Percentiles rank a stretch among this genome's conserved stretches.
Conservation (phyloP, 1,140 invertebrate species). For the Diuraphis noxia region DNA sequence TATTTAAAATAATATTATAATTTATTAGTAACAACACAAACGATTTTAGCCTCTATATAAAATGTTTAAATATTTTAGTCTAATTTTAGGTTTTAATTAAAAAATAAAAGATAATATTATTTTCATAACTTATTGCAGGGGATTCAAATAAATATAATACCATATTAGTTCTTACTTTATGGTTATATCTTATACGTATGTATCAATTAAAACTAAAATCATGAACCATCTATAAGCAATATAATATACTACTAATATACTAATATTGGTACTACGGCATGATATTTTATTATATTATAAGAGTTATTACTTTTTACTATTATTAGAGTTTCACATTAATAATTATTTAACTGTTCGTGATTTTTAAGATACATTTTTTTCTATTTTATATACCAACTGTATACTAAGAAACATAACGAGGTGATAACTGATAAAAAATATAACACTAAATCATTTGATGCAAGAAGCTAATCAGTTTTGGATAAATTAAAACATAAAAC, state of each 20-base stretch:
- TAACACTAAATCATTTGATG: neutral
- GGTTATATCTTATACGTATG: too few relatives aligned
- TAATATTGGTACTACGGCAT: too few relatives aligned
- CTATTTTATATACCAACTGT: neutral
- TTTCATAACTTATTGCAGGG: neutral
- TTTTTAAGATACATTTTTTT: neutral
- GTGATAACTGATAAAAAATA: neutral
- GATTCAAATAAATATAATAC: neutral
- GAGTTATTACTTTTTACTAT: too few relatives aligned
- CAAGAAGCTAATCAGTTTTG: neutral
- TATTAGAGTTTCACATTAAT: too few relatives aligned
- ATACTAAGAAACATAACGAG: neutral
- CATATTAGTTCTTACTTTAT: too few relatives aligned
- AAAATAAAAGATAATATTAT: neutral
- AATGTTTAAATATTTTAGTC: neutral
- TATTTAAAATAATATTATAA: too few relatives aligned
- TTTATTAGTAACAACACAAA: too few relatives aligned
- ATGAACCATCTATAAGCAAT: neutral
- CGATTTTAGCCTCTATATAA: neutral
- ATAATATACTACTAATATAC: too few relatives aligned
- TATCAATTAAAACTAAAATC: neutral
- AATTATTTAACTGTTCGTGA: too few relatives aligned
- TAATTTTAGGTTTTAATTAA: neutral
- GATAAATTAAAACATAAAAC: neutral
- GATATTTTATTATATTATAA: too few relatives aligned